Percentiles rank a stretch among this genome's conserved stretches.
phyloP scores from a whole-genome alignment of 2,113 vertebrate species.

The Myanophis thanlyinensis region DNA sequence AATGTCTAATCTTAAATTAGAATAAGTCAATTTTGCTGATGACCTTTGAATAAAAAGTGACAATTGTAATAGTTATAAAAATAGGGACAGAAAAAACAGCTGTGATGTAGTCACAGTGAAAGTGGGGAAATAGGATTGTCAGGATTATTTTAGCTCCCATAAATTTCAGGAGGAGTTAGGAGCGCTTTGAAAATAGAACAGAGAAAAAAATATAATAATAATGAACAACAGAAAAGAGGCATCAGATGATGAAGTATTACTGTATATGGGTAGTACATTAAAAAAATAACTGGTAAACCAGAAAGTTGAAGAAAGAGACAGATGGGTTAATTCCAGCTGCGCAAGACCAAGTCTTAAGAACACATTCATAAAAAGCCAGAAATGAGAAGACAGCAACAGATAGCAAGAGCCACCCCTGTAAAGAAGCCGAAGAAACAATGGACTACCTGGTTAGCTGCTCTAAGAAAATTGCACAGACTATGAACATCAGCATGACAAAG shows the following conservation, averaged over 20 bases:
- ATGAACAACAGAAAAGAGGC: not conserved
- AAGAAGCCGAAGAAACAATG: not conserved
- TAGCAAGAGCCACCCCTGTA: not conserved
- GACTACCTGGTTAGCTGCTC: not conserved
- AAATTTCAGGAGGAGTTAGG: not conserved
- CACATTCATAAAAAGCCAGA: not conserved
- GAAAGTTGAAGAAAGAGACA: not conserved
- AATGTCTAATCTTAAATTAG: not conserved
- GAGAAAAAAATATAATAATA: not conserved
- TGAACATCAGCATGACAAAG: not conserved
- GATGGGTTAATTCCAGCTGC: not conserved
- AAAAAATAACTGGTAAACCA: not conserved
- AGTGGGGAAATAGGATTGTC: not conserved
- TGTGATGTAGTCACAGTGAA: not conserved
- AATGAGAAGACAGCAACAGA: not conserved
- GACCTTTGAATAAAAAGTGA: not conserved
- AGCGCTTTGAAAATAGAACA: not conserved
- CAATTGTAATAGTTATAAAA: not conserved
- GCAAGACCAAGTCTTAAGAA: not conserved
- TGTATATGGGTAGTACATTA: not conserved
- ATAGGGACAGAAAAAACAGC: not conserved
- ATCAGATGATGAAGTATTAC: not conserved
- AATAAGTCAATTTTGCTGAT: not conserved
- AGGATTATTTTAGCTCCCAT: not conserved
- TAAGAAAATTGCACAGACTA: not conserved